phyloP scores from a whole-genome alignment of 2,797 vertebrate species.

The Siniperca obscura region DNA sequence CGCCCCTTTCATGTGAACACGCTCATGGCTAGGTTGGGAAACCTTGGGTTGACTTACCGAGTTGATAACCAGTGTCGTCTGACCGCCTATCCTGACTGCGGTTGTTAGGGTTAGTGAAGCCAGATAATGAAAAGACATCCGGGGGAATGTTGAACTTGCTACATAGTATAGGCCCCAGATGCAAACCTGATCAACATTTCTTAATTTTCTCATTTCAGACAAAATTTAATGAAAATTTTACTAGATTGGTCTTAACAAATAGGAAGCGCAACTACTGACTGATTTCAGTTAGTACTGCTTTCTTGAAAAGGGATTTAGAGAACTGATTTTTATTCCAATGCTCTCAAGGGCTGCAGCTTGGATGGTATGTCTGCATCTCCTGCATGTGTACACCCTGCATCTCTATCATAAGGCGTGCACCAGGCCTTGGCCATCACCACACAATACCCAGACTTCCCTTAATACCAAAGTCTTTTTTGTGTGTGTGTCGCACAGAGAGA shows the following conservation, averaged over 20 bases:
- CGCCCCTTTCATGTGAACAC: no score
- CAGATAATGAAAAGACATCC: no score
- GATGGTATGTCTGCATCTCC: conserved; percentile 11
- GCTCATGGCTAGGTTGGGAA: no score
- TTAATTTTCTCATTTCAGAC: conserved; percentile 38
- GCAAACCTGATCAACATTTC: conserved; percentile 26
- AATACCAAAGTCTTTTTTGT: conserved; percentile 25
- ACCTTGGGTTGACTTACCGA: no score
- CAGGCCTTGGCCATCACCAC: conserved; percentile 15
- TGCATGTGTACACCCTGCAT: conserved; percentile 21
- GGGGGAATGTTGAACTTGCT: no score
- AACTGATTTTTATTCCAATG: not conserved
- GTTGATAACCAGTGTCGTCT: no score
- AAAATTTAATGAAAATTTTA: conserved; percentile 36
- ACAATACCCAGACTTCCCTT: conserved; percentile 39
- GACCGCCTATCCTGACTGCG: no score
- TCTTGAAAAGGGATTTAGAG: conserved; percentile 12
- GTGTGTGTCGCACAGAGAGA: conserved; percentile 41
- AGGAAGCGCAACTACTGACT: conserved; percentile 17
- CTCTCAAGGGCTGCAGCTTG: not conserved
- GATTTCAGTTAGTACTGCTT: conserved; percentile 8
- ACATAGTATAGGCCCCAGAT: not conserved
- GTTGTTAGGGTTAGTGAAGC: no score
- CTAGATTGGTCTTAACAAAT: conserved; percentile 15
- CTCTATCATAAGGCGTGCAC: conserved; percentile 27